phyloP scores from a whole-genome alignment of 1,140 invertebrate genomes.

The Pseudomyrmex gracilis region DNA sequence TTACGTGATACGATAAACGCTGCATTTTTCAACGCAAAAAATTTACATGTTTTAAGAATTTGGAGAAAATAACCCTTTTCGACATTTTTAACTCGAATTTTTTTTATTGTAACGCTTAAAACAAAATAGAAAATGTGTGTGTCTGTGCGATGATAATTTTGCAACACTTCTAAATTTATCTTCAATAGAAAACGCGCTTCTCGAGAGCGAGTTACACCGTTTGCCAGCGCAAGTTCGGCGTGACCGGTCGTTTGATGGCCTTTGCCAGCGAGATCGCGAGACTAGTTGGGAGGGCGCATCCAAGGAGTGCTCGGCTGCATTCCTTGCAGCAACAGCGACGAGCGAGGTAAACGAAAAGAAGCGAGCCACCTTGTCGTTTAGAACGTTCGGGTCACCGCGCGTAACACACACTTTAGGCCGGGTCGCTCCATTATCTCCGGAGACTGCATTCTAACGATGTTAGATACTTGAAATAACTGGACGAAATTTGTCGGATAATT shows the following conservation, averaged over 20 bases:
- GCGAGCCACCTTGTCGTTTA: constrained; percentile 32
- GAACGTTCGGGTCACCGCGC: constrained; percentile 13
- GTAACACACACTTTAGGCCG: neutral
- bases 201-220: neutral
- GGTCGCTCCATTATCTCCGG: constrained; percentile 1
- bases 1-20: too few species aligned
- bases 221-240: constrained; percentile 30
- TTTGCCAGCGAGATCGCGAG: constrained; percentile 60
- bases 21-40: too few species aligned
- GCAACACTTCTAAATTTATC: constrained; percentile 3
- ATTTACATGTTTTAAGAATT: too few species aligned
- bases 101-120: neutral
- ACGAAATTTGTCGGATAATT: constrained; percentile 24
- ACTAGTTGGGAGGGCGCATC: constrained; percentile 56
- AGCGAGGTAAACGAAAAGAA: constrained; percentile 18
- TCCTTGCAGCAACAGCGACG: constrained; percentile 34
- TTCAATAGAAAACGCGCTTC: neutral
- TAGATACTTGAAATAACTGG: constrained; percentile 41
- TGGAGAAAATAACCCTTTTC: too few species aligned
- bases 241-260: constrained; percentile 65
- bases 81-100: too few species aligned
- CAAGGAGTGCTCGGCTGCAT: constrained; percentile 67
- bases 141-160: too few species aligned
- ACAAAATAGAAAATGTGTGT: neutral
- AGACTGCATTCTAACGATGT: constrained; percentile 32